Evolutionary conservation across 2,888 invertebrate species (phyloP).

Genomic region (Taenaris catops): DNA sequence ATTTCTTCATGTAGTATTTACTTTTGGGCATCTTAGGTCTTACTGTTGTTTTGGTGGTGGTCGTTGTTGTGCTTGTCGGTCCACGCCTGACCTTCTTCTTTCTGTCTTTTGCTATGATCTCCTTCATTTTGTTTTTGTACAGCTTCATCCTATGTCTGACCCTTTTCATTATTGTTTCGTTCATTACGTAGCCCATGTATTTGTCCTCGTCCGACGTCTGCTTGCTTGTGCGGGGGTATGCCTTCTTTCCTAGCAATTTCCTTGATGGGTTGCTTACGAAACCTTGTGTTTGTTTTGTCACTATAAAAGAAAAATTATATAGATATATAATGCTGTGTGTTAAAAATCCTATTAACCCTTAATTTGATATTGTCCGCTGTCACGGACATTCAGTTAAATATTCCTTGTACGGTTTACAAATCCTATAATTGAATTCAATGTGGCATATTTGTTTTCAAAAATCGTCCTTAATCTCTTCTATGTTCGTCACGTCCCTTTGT

Average conservation of each 20-base stretch:
- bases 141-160: constrained; percentile 14
- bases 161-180: constrained; percentile 11
- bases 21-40: constrained; percentile 23
- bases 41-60: constrained; percentile 12
- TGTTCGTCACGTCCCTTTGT: no score
- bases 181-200: constrained; percentile 16
- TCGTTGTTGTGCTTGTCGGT: constrained; percentile 13
- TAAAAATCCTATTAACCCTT: no score
- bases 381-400: no score
- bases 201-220: constrained; percentile 1
- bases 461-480: no score
- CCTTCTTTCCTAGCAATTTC: not conserved
- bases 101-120: constrained; percentile 13
- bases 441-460: no score
- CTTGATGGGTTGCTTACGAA: not conserved
- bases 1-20: constrained; percentile 24
- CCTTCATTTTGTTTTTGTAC: constrained; percentile 14
- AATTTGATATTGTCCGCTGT: no score
- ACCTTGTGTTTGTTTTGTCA: no score
- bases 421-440: no score
- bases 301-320: no score
- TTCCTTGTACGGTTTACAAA: no score
- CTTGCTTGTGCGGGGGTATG: not conserved
- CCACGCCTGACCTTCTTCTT: constrained; percentile 16
- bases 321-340: no score